A percentile compares a stretch with the other conserved stretches of the same genome.
Evolutionary conservation across 2,888 invertebrate genomes (phyloP).

Genomic region (Leucophora obtusa): DNA sequence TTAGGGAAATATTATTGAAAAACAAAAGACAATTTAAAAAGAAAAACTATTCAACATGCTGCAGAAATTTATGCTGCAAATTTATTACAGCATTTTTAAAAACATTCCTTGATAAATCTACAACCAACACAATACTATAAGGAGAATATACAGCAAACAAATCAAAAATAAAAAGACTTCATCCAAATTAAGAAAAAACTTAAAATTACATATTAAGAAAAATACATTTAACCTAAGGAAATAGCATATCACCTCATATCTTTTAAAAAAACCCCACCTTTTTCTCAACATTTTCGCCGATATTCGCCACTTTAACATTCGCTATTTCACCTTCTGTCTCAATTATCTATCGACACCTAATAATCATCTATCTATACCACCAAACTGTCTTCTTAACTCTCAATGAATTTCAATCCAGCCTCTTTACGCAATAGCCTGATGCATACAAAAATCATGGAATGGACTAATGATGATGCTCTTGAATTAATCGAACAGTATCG

Average conservation of each 20-base stretch:
- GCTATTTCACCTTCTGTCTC: not conserved
- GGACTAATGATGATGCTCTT: constrained; percentile 77
- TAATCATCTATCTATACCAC: not conserved
- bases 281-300: not conserved
- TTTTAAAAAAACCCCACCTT: constrained; percentile 23
- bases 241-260: constrained; percentile 55
- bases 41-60: constrained; percentile 49
- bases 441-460: constrained; percentile 74
- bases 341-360: no score
- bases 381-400: constrained; percentile 29
- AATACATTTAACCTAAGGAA: constrained; percentile 17
- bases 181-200: constrained; percentile 15
- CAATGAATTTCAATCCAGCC: constrained; percentile 73
- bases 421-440: constrained; percentile 62
- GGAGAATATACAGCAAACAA: not conserved
- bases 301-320: not conserved
- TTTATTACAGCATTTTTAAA: constrained; percentile 60
- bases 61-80: constrained; percentile 45
- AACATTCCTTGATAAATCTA: constrained; percentile 59
- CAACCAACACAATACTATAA: not conserved
- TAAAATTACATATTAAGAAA: constrained; percentile 16
- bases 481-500: constrained; percentile 77
- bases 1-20: constrained; percentile 18
- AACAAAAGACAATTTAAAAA: constrained; percentile 42
- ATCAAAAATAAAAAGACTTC: constrained; percentile 14